Percentiles rank a stretch among this genome's conserved stretches.
Conservation (phyloP, 2,113 vertebrate species). For the Chaenocephalus aceratus region DNA sequence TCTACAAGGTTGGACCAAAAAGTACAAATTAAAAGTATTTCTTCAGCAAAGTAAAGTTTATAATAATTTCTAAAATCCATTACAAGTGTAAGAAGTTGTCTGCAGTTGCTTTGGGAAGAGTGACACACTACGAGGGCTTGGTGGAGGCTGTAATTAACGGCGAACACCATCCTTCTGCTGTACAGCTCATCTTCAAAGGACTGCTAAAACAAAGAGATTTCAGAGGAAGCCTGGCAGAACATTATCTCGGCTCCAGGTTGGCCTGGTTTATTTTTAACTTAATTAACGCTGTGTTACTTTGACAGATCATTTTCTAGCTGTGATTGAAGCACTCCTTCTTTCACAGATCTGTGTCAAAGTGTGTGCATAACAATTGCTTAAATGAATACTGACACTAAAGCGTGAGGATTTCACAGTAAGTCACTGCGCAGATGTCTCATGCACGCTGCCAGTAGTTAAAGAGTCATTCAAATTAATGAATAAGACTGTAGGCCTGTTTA, state of each 20-base stretch:
- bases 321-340: neutral
- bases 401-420: neutral
- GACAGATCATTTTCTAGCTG: neutral
- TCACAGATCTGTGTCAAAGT: neutral
- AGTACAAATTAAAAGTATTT: neutral
- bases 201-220: constrained; percentile 9
- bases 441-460: neutral
- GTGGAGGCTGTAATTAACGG: constrained; percentile 16
- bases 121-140: constrained; percentile 6
- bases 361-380: neutral
- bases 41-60: neutral
- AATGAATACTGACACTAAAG: neutral
- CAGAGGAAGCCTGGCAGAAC: constrained; percentile 3
- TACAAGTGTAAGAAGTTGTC: constrained; percentile 2
- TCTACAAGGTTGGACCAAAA: neutral
- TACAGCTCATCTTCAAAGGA: constrained; percentile 17
- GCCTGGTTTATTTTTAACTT: constrained; percentile 6
- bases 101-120: neutral
- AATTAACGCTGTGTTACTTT: neutral
- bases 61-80: neutral
- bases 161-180: neutral
- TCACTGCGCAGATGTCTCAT: neutral
- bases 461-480: neutral
- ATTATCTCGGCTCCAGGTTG: constrained; percentile 4
- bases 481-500: neutral